A percentile compares a stretch with the other conserved stretches of the same genome.
phyloP scores from a whole-genome alignment of 2,797 vertebrate genomes.

The Erpetoichthys calabaricus region DNA sequence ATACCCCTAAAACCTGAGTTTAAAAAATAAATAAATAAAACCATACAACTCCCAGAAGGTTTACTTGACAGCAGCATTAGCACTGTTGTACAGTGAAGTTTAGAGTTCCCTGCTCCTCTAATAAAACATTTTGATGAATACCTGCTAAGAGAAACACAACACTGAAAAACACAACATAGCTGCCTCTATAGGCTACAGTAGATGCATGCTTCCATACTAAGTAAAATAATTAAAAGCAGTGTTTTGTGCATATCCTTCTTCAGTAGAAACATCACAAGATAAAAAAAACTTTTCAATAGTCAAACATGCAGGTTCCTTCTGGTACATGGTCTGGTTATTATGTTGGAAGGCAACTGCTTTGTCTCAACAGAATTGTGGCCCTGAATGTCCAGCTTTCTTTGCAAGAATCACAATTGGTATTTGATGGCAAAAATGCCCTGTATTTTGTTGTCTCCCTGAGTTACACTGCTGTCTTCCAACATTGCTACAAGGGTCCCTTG shows the following conservation, averaged over 20 bases:
- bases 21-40: too few species aligned
- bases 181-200: conserved; percentile 4
- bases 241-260: not conserved
- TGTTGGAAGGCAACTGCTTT: not conserved
- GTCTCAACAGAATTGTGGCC: not conserved
- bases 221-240: not conserved
- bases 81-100: not conserved
- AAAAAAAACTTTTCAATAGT: not conserved
- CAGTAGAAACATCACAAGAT: conserved; percentile 2
- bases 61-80: too few species aligned
- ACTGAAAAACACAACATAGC: conserved; percentile 1
- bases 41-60: too few species aligned
- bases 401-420: conserved; percentile 8
- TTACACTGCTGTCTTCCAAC: conserved; percentile 6
- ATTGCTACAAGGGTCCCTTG: conserved; percentile 3
- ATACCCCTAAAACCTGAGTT: too few species aligned
- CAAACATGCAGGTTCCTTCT: not conserved
- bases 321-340: not conserved
- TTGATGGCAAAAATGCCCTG: conserved; percentile 10
- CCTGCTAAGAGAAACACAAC: not conserved
- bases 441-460: conserved; percentile 13
- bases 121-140: not conserved
- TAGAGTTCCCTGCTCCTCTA: not conserved
- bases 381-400: not conserved
- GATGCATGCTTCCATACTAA: not conserved